phyloP scores from a whole-genome alignment of 2,888 invertebrate genomes.

The Alsophila aescularia region DNA sequence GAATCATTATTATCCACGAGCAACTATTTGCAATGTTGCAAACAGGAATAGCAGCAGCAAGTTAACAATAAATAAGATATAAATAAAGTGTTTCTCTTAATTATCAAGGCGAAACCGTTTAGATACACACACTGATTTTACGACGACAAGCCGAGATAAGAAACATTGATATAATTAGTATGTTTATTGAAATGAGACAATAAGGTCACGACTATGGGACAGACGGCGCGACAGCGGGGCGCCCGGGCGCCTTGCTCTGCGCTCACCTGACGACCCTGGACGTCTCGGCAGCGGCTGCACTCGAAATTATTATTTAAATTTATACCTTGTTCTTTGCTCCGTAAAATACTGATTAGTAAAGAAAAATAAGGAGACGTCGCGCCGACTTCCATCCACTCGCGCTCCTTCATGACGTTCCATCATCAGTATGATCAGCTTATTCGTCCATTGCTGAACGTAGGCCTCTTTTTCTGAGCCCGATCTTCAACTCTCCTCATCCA shows the following conservation, averaged over 20 bases:
- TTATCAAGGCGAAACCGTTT: conserved; percentile 45
- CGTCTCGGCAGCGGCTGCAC: no score
- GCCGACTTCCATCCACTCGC: no score
- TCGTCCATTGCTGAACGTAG: no score
- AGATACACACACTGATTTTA: conserved; percentile 34
- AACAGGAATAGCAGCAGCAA: conserved; percentile 31
- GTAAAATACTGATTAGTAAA: neutral
- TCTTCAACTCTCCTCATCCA: no score
- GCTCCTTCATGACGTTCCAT: no score
- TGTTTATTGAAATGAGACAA: conserved; percentile 43
- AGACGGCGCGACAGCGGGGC: conserved; percentile 24
- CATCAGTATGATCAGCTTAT: no score
- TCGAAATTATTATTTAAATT: neutral
- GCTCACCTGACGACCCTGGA: no score
- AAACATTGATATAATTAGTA: conserved; percentile 35
- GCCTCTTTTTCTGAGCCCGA: no score
- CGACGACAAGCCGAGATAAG: conserved; percentile 29
- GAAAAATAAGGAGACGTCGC: no score
- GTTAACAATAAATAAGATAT: conserved; percentile 43
- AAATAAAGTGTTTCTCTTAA: conserved; percentile 42
- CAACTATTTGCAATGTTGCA: conserved; percentile 19
- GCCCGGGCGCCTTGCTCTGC: neutral
- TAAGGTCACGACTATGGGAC: conserved; percentile 15
- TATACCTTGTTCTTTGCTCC: neutral
- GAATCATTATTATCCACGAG: neutral